Base-by-base conservation (phyloP, 2,888 invertebrate species). In the Penaeus monodon region DNA sequence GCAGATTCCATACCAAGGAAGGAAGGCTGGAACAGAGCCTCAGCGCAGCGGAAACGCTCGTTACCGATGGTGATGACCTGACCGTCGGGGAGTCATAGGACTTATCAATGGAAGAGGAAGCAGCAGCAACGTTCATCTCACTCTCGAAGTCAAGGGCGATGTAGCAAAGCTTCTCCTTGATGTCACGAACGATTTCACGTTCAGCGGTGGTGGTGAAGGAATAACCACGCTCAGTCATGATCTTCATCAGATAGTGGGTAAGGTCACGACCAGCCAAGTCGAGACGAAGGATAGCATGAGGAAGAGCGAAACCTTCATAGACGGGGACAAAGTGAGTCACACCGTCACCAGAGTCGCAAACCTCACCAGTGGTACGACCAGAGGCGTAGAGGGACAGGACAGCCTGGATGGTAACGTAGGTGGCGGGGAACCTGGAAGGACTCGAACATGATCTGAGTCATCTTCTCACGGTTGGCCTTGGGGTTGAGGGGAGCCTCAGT, bases 201-300 rank as follows among this genome's bases (percentile, higher is more conserved):
- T 88, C 88, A 66, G 88, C 88, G 22, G 88, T 88, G 68, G 88
- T 88, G 81, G 88, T 88, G 80, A 88, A 82, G 81, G 86, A 86
- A 38, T 86, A 86, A 29, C 88, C 88, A 65, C 86, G 83, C 81
- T 88, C 97, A 93, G 97, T 97, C 92, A 98, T 95, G 95, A 98
- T 97, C 95, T 97, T 98, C 97, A 97, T 97, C 94, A 98, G 95
- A 95, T 98, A 98, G 94, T 97, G 97, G 93, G 97, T 98, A 93
- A 98, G 95, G 94, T 98, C 98, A 92, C 98, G 96, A 92, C 98
- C 98, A 92, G 98, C 98, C 95, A 98, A 95, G 94, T 98, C 97
- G 94, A 98, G 94, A 95, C 98, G 97, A 93, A 97, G 96, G 94
- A 98, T 98, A 94, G 98, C 98, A 92, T 98, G 98, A 93, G 98